Conservation (phyloP, 2,888 invertebrate species). For the Cosmorhoe ocellata region DNA sequence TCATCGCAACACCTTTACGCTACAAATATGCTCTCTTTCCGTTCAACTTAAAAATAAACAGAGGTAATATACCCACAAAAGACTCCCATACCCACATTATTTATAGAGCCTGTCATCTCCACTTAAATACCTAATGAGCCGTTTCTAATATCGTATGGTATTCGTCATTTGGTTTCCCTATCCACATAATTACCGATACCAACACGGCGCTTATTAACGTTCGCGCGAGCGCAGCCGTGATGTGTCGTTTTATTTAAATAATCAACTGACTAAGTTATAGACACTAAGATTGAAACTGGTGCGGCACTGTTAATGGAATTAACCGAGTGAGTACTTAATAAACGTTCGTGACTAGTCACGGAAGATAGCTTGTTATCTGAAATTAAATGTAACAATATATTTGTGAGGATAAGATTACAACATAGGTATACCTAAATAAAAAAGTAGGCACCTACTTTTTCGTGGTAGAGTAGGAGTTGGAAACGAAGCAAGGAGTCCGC, state of each 20-base stretch:
- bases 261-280: slow-evolving; percentile 19
- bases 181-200: slow-evolving; percentile 67
- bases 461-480: too few relatives aligned
- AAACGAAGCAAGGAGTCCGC: not conserved
- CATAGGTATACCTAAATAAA: too few relatives aligned
- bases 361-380: too few relatives aligned
- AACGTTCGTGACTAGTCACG: not conserved
- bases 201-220: slow-evolving; percentile 36
- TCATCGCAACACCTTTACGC: slow-evolving; percentile 56
- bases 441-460: too few relatives aligned
- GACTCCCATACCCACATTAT: slow-evolving; percentile 54
- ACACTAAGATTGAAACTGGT: slow-evolving; percentile 8
- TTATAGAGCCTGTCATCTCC: slow-evolving; percentile 75
- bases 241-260: slow-evolving; percentile 25
- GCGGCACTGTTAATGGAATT: not conserved
- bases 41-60: slow-evolving; percentile 60
- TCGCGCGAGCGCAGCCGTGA: slow-evolving; percentile 22
- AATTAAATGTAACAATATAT: too few relatives aligned
- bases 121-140: slow-evolving; percentile 79
- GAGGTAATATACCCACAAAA: slow-evolving; percentile 52
- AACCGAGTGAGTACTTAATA: not conserved
- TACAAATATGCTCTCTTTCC: slow-evolving; percentile 58
- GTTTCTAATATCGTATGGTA: slow-evolving; percentile 73
- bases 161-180: slow-evolving; percentile 64
- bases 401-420: too few relatives aligned